phyloP scores from a whole-genome alignment of 2,888 invertebrate species.

The Cyclophora punctaria region DNA sequence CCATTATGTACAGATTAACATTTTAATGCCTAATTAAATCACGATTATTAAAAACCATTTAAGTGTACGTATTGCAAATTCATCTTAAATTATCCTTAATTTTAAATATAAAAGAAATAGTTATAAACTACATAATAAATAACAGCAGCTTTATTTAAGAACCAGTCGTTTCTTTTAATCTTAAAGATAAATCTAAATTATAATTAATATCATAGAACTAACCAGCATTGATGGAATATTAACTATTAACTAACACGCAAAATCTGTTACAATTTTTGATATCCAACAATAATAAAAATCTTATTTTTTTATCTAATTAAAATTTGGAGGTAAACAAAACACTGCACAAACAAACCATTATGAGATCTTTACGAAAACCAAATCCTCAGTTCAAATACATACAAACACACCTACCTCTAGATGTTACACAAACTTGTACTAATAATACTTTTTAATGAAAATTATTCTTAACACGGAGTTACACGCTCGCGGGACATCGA shows the following conservation, averaged over 20 bases:
- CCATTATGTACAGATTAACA: conserved; percentile 22
- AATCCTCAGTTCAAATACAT: conserved; percentile 62
- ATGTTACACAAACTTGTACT: conserved; percentile 45
- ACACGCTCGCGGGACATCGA: too few relatives aligned
- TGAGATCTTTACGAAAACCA: conserved; percentile 76
- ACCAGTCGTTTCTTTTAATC: conserved; percentile 44
- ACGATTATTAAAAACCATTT: conserved; percentile 35
- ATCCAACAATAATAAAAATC: conserved; percentile 42
- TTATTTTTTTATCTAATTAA: conserved; percentile 49
- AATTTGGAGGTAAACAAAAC: conserved; percentile 74
- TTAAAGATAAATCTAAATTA: conserved; percentile 20
- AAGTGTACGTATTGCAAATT: conserved; percentile 28
- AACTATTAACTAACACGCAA: conserved; percentile 28
- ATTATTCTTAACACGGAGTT: conserved; percentile 16
- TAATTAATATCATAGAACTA: conserved; percentile 26
- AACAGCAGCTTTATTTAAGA: conserved; percentile 52
- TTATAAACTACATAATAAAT: conserved; percentile 63
- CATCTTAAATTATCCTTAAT: conserved; percentile 24
- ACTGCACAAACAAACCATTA: conserved; percentile 73
- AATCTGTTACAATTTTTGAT: conserved; percentile 34
- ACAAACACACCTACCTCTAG: conserved; percentile 58
- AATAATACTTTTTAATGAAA: conserved; percentile 62
- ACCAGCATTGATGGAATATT: conserved; percentile 33
- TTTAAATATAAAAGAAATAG: conserved; percentile 20
- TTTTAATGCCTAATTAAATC: conserved; percentile 31